Evolutionary conservation across 2,888 invertebrate genomes (phyloP), one percentile per base, ranked within the genome.

Genomic region (Tryphoninae sp.): DNA sequence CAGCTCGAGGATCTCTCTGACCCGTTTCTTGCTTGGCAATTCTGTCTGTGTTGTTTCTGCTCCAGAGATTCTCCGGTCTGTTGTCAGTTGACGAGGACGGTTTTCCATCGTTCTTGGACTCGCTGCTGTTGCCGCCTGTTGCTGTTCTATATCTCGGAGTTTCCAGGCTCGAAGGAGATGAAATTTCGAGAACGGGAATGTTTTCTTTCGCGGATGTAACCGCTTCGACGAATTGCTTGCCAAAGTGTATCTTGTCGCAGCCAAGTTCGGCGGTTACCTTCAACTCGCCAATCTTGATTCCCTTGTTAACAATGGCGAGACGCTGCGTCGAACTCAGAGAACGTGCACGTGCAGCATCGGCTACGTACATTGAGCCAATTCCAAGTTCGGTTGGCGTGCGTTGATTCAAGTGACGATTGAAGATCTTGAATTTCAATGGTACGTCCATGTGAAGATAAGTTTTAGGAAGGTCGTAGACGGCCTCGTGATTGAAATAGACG

Each of bases 161-260:
- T 2, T 42, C 76, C 16, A 65, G 59, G 8, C 71, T 82, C 67
- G 79, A 82, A 58, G 33, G 58, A 0, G 83, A 71, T 9, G 85
- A 84, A 53, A 77, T 81, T 53, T 88, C 88, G 53, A 87, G 69
- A 13, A 88, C 84, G 8, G 89, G 89, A 78, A 91, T 88, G 82
- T 90, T 90, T 85, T 90, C 89, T 80, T 91, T 91, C 9, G 86
- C 84, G 42, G 89, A 88, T 16, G 85, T 86, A 42, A 90, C 81
- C 51, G 87, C 88, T 82, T 89, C 91, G 83, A 93, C 87, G 86
- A 93, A 93, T 84, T 93, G 92, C 86, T 92, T 92, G 53, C 93
- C 93, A 88, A 93, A 94, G 86, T 93, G 92, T 65, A 92, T 87
- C 84, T 90, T 89, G 83, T 93, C 93, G 85, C 92, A 92, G 6